Conservation (phyloP, 2,113 vertebrate genomes). For the Glareola pratincola region DNA sequence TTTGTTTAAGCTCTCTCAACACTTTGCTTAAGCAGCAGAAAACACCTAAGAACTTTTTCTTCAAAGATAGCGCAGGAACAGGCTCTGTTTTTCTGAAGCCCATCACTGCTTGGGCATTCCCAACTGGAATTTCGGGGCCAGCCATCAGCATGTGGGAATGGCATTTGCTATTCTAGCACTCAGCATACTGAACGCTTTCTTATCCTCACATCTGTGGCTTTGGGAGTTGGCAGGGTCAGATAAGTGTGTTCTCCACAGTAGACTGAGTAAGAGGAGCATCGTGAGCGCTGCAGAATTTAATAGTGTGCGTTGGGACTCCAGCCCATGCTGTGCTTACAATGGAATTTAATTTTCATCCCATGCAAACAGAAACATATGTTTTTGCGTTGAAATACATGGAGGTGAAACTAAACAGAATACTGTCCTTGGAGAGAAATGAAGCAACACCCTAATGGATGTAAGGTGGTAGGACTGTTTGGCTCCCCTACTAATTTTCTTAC, state of each 20-base stretch:
- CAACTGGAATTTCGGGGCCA: background rate
- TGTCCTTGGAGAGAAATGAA: background rate
- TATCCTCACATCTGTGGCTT: background rate
- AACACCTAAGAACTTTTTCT: background rate
- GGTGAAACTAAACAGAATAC: conserved; percentile 18
- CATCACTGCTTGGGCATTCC: background rate
- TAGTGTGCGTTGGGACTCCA: background rate
- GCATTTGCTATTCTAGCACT: background rate
- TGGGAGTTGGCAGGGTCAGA: background rate
- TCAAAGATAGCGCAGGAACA: background rate
- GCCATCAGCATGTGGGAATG: background rate
- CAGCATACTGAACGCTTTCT: background rate
- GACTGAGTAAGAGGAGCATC: background rate
- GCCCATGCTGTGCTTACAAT: conserved; percentile 22
- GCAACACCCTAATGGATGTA: background rate
- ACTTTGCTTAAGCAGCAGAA: background rate
- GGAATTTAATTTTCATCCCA: conserved; percentile 39
- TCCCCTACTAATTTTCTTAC: background rate
- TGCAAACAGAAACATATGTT: conserved; percentile 28
- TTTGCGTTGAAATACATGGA: conserved; percentile 26
- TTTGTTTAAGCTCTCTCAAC: background rate
- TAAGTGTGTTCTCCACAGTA: background rate
- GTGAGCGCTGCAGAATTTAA: background rate
- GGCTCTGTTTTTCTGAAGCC: background rate
- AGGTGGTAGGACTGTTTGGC: background rate